A percentile compares a stretch with the other conserved stretches of the same genome.
Evolutionary conservation across 2,113 vertebrate genomes (phyloP).

Genomic region (Zosterops borbonicus): DNA sequence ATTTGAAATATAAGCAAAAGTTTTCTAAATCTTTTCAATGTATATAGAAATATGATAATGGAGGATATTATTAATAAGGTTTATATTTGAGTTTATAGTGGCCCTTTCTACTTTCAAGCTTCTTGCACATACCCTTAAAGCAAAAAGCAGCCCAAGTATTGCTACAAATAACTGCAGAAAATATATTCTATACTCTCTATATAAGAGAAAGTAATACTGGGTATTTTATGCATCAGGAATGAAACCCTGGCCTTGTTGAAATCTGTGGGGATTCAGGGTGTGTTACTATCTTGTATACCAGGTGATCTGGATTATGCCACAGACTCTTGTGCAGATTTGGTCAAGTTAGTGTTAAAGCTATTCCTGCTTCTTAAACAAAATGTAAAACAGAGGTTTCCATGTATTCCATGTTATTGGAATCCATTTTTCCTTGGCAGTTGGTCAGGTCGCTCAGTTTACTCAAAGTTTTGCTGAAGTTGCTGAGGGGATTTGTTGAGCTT

Average conservation of each 20-base stretch:
- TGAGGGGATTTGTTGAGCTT: not conserved
- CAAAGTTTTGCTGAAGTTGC: not conserved
- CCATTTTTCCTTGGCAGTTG: not conserved
- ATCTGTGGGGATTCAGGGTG: not conserved
- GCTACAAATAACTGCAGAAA: not conserved
- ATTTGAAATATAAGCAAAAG: not conserved
- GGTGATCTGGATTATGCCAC: not conserved
- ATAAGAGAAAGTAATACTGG: not conserved
- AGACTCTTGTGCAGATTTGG: not conserved
- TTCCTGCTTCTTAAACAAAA: not conserved
- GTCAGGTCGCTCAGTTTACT: not conserved
- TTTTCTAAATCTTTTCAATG: not conserved
- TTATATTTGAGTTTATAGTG: not conserved
- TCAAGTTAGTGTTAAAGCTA: not conserved
- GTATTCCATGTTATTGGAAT: not conserved
- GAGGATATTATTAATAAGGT: not conserved
- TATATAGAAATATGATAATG: not conserved
- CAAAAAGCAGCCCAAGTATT: not conserved
- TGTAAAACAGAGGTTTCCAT: not conserved
- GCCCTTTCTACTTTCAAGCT: not conserved
- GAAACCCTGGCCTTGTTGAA: not conserved
- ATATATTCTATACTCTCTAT: not conserved
- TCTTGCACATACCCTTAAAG: not conserved
- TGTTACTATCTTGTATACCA: not conserved
- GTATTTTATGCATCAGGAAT: not conserved